Evolutionary conservation across 1,140 invertebrate genomes (phyloP), one percentile per base, ranked within the genome.

Genomic region (Eupeodes corollae): DNA sequence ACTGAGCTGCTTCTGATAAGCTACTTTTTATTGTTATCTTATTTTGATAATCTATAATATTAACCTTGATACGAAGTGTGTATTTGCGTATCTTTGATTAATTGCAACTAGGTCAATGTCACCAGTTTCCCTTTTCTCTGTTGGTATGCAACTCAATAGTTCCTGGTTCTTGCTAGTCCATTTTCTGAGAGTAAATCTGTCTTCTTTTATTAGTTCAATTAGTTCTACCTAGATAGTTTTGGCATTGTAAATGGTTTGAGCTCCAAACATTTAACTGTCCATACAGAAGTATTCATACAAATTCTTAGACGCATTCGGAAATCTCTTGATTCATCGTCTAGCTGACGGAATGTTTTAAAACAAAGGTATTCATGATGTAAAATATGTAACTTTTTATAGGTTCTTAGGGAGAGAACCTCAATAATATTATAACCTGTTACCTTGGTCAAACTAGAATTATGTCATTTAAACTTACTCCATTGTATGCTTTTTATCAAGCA

Each of bases 151-250:
- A 15, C 47, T 30, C 12, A 52, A 16, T 12, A 52, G 12, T 31
- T 50, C 12, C 1, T n/a, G 18, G 13, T 34, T 19, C 44, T 53
- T 53, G 6, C 46, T 19, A 39, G 38, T 45, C 66, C 68, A 73
- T 60, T 72, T 72, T 40, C 63, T 49, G 14, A 70, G 48, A 30
- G 57, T n/a, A 44, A 73, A 67, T 34, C 64, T 63, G 37, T 54
- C 62, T n/a, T 18, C 47, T 38, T 45, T 26, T 10, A 71, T 34
- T 12, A 62, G 11, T n/a, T 47, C 10, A 5, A 44, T 42, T n/a
- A 61, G 21, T 26, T 56, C 47, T 13, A 16, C 30, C 8, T 37
- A 33, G 32, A 44, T 44, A 5, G 12, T 32, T 38, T 38, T 34
- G 15, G 37, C 40, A 39, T 61, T 44, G 37, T 54, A 40, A 31